Base-by-base conservation (phyloP, 1,140 invertebrate species). In the Procambarus clarkii region DNA sequence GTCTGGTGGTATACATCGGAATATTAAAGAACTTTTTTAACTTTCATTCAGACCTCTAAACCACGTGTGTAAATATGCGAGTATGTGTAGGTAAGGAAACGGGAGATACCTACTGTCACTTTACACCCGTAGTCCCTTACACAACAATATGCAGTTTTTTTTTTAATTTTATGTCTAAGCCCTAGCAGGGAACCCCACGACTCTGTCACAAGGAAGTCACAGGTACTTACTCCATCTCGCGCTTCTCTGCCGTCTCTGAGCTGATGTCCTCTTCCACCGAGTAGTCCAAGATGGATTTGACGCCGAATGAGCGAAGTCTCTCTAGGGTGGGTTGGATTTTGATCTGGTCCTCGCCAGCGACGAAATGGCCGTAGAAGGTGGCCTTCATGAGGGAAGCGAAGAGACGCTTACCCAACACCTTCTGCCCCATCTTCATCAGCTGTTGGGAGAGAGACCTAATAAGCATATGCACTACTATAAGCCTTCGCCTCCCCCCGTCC, bases 281-380 rank as follows among this genome's bases (percentile, higher is more conserved):
- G 95, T 99, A 99, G 95, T 99, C 99, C 50, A 99, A 96, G 94
- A 99, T 99, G 2, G 98, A 98, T 95, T 99, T 99, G 5, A 99
- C 99, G 34, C 99, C 99, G 95, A 99, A 99, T 76, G 97, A 97
- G 58, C 97, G 96, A 93, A 99, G 95, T 94, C 97, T 96, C 93
- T 97, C 96, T 69, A 98, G 95, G 76, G 96, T 96, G 15, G 98
- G 98, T 91, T 97, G 96, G 93, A 99, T 98, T 94, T 96, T 97
- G 93, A 96, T 95, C 94, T 98, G 97, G 94, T 98, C 97, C 95
- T 99, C 98, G 24, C 98, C 98, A 74, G 98, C 98, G 46, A 99
- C 99, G 95, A 99, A 99, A 95, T 99, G 99, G 15, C 99, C 99
- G 94, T 99, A 99, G 95, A 99, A 99, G 34, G 98, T 98, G 2